Conservation (phyloP, 2,888 invertebrate genomes). For the Napeogenes inachia region DNA sequence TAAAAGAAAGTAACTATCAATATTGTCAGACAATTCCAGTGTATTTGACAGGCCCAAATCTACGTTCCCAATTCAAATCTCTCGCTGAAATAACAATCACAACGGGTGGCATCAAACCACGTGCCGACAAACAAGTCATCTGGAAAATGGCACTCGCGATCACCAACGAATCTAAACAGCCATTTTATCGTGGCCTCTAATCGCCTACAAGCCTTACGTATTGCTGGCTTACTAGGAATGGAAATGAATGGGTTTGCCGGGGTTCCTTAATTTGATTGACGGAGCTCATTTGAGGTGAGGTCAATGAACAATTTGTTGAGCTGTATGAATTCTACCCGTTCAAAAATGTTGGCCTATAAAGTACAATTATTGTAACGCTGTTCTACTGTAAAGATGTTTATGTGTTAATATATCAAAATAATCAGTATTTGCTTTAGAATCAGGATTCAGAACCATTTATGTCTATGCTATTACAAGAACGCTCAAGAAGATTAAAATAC, state of each 20-base stretch:
- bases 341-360: background rate
- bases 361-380: no score
- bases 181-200: conserved; percentile 20
- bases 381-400: no score
- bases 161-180: conserved; percentile 18
- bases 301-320: conserved; percentile 31
- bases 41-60: background rate
- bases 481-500: no score
- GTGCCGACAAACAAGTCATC: conserved; percentile 28
- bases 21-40: background rate
- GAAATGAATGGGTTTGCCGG: conserved; percentile 22
- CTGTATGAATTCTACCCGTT: background rate
- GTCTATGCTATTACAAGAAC: no score
- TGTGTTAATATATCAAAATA: no score
- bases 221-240: conserved; percentile 21
- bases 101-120: conserved; percentile 25
- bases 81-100: conserved; percentile 22
- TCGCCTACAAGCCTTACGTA: conserved; percentile 13
- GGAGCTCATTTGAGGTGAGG: conserved; percentile 37
- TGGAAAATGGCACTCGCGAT: conserved; percentile 31
- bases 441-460: no score
- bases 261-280: conserved; percentile 36
- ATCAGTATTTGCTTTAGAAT: no score
- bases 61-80: conserved; percentile 12
- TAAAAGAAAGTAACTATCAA: background rate